phyloP scores from a whole-genome alignment of 2,888 invertebrate species.

The Xylocampa areola region DNA sequence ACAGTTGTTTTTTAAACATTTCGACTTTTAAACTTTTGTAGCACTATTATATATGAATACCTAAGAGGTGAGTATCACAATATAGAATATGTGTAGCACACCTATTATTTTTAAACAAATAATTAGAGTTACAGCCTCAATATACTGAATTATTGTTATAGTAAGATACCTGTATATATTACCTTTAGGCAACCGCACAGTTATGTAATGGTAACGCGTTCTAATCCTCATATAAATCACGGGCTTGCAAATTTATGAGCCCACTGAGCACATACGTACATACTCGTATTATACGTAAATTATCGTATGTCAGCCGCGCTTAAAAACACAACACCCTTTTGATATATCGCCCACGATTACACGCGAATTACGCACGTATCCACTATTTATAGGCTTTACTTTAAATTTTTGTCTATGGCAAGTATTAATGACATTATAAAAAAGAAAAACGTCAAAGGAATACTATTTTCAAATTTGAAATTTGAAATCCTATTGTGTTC shows the following conservation, averaged over 20 bases:
- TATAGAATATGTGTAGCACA: too few species aligned
- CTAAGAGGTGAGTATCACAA: too few species aligned
- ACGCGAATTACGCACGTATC: constrained; percentile 47
- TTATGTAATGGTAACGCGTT: constrained; percentile 76
- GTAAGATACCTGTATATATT: constrained; percentile 40
- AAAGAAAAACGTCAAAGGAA: constrained; percentile 64
- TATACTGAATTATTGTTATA: constrained; percentile 47
- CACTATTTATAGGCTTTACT: constrained; percentile 51
- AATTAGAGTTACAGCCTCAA: too few species aligned
- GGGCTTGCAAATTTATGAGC: constrained; percentile 82
- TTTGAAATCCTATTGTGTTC: constrained; percentile 73
- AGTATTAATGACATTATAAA: constrained; percentile 55
- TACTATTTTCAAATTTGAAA: constrained; percentile 70
- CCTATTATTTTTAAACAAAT: too few species aligned
- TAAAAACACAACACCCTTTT: constrained; percentile 70
- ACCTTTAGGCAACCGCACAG: constrained; percentile 58
- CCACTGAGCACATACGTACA: constrained; percentile 75
- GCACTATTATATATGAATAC: too few species aligned
- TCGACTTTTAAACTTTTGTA: too few species aligned
- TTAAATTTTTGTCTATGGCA: constrained; percentile 30
- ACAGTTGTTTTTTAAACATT: too few species aligned
- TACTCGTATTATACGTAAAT: constrained; percentile 75
- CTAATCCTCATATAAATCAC: constrained; percentile 86
- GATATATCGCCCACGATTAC: constrained; percentile 62
- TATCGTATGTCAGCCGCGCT: constrained; percentile 72